A percentile compares a stretch with the other conserved stretches of the same genome.
Evolutionary conservation across 2,797 vertebrate genomes (phyloP).

Genomic region (Aldrovandia affinis): DNA sequence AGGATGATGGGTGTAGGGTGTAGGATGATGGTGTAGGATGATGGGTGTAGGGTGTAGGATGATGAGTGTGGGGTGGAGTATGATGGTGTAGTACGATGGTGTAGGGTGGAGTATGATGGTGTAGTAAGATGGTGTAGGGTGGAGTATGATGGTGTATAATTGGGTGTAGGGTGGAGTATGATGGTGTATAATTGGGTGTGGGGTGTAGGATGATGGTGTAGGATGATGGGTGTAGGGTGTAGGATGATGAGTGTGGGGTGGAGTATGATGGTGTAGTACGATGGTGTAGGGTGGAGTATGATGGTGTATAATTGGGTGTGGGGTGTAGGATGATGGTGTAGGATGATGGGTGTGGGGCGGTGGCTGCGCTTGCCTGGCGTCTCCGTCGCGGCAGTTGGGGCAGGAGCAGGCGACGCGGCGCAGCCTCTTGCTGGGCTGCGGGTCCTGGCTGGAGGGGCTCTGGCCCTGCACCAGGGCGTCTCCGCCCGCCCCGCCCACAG

Average conservation of each 20-base stretch:
- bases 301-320: neutral
- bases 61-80: neutral
- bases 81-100: neutral
- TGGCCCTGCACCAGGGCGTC: slow-evolving; percentile 93
- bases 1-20: neutral
- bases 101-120: neutral
- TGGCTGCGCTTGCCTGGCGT: slow-evolving; percentile 84
- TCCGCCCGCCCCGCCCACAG: slow-evolving; percentile 87
- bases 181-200: neutral
- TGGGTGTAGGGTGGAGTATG: neutral
- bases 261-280: neutral
- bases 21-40: neutral
- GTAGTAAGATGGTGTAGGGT: neutral
- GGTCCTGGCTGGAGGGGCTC: slow-evolving; percentile 92
- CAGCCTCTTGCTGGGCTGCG: slow-evolving; percentile 91
- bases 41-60: neutral
- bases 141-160: neutral
- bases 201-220: too few relatives aligned
- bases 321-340: neutral
- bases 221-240: neutral
- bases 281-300: neutral
- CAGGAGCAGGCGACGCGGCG: slow-evolving; percentile 96
- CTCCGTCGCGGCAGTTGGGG: slow-evolving; percentile 97
- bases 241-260: neutral
- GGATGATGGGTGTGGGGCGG: neutral